These are phyloP conservation scores for Psittacula derbiana DNA, from an alignment of 2,797 vertebrate species.

Conservation along the genomic window DNA sequence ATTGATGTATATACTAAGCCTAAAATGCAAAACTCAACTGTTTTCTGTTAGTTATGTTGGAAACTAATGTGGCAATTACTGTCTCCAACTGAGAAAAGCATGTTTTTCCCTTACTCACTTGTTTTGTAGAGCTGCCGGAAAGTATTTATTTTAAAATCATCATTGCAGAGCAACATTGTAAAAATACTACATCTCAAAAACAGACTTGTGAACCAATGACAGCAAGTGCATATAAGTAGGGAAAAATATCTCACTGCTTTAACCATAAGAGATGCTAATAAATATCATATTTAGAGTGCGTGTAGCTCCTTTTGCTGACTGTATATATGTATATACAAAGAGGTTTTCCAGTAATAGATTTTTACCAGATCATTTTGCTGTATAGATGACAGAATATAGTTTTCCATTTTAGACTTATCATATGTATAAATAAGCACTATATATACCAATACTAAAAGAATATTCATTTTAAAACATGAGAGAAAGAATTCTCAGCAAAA, in stretches of 20 bases:
- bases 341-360: not conserved
- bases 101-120: not conserved
- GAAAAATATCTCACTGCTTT: not conserved
- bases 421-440: not conserved
- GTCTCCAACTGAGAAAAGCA: not conserved
- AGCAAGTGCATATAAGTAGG: not conserved
- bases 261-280: conserved; percentile 6
- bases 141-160: conserved; percentile 35
- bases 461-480: not conserved
- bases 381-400: not conserved
- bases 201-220: not conserved
- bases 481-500: not conserved
- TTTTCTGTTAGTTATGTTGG: conserved; percentile 13
- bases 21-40: not conserved
- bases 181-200: conserved; percentile 8
- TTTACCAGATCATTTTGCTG: not conserved
- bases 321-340: not conserved
- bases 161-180: not conserved
- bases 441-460: not conserved
- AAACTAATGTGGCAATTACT: not conserved
- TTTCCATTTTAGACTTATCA: not conserved
- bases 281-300: not conserved
- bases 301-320: not conserved
- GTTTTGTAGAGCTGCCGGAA: conserved; percentile 26
- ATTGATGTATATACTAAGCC: not conserved